Evolutionary conservation across 2,113 vertebrate genomes (phyloP), one percentile per base, ranked within the genome.

Genomic region (Odobenus rosmarus): DNA sequence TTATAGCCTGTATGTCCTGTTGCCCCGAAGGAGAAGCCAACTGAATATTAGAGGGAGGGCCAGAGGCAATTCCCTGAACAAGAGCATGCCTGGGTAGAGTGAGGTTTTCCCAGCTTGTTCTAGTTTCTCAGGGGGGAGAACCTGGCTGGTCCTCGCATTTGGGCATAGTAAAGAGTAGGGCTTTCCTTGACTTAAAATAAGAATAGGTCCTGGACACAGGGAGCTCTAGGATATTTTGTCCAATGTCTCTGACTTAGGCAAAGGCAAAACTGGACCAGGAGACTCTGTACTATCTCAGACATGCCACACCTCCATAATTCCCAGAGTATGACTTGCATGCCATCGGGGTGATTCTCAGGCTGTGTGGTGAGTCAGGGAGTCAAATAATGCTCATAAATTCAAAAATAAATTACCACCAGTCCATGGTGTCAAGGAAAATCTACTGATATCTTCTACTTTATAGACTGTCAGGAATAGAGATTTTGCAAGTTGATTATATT

Each of bases 341-440:
- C 96, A 19, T 49, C 16, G 24, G 46, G 16, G 24, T 95, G 95
- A 96, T 10, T 89, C 88, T 91, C 33, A 91, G 90, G 51, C 81
- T 95, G 57, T 49, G 62, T 62, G 39, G 71, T 96, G 96, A 97
- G 28, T 95, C 93, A 90, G 33, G 23, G 77, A 90, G 69, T 67
- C 90, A 82, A 71, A 88, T 67, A 71, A 71, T 93, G n/a, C 93
- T 96, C 79, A 77, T 76, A 90, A 91, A 96, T 62, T 67, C 33
- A 59, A 79, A 95, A 84, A 64, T 84, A 94, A 94, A 80, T 94
- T 77, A 90, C 15, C 28, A 39, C 61, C 51, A 19, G n/a, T 57
- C 42, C 26, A 64, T 76, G 67, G 5, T 90, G 61, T 92, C 88
- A 94, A 94, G n/a, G 53, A 94, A 93, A 95, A 92, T 59, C 42